Percentiles rank a stretch among this genome's conserved stretches.
These are phyloP conservation scores for Trissolcus brochymenae DNA, from an alignment of 2,888 invertebrate genomes.

Conservation along the genomic window DNA sequence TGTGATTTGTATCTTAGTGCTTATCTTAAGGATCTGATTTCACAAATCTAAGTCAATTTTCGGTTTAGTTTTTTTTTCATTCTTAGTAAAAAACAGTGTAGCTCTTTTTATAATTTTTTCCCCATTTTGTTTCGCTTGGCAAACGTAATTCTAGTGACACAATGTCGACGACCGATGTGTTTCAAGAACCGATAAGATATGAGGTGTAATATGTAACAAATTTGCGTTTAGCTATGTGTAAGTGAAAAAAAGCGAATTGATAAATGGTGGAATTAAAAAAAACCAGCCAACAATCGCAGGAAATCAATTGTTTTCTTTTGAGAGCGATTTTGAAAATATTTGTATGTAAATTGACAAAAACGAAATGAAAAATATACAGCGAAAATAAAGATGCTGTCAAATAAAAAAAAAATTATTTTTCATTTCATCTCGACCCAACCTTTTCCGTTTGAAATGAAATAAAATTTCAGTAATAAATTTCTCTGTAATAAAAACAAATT, in stretches of 20 bases:
- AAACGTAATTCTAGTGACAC: conserved; percentile 25
- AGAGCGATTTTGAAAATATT: conserved; percentile 72
- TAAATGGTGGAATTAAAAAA: conserved; percentile 15
- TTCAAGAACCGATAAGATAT: conserved; percentile 53
- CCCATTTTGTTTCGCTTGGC: conserved; percentile 24
- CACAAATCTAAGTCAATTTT: conserved; percentile 20
- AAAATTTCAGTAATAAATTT: no score
- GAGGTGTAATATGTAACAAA: conserved; percentile 56
- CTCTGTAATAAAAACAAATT: no score
- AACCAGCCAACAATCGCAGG: conserved; percentile 59
- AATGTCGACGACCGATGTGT: conserved; percentile 32
- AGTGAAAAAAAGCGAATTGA: conserved; percentile 22
- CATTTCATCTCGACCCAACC: no score
- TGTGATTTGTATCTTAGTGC: conserved; percentile 21
- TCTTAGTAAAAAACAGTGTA: background rate
- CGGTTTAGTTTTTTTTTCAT: conserved; percentile 6
- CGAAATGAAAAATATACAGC: conserved; percentile 68
- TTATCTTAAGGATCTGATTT: conserved; percentile 5
- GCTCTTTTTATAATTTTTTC: conserved; percentile 2
- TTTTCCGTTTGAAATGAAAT: no score
- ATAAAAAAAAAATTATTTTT: background rate
- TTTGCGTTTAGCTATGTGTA: conserved; percentile 54
- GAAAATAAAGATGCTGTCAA: conserved; percentile 2
- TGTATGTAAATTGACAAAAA: conserved; percentile 74
- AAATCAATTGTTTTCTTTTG: conserved; percentile 64